These are phyloP conservation scores for Electrona antarctica DNA, from an alignment of 2,113 vertebrate genomes.

Conservation along the genomic window DNA sequence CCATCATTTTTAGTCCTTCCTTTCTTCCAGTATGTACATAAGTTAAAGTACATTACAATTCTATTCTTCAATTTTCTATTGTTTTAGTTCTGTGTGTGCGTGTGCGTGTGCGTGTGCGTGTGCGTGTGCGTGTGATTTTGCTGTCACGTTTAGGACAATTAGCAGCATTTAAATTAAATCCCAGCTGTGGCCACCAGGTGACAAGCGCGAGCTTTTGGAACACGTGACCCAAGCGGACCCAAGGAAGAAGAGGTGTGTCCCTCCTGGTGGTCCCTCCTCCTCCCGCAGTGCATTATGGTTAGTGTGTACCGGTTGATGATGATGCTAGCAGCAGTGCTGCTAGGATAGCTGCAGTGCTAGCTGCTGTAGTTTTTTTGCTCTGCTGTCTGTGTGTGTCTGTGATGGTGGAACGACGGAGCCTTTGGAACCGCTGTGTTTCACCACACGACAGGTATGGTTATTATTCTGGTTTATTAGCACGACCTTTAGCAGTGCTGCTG, in stretches of 20 bases:
- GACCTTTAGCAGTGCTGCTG: background rate
- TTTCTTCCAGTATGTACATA: too few relatives aligned
- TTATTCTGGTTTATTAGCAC: too few relatives aligned
- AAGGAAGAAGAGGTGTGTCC: background rate
- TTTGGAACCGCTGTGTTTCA: conserved; percentile 52
- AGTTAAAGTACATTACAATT: too few relatives aligned
- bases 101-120: too few relatives aligned
- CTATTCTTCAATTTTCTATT: too few relatives aligned
- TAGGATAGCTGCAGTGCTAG: background rate
- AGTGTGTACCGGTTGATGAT: conserved; percentile 19
- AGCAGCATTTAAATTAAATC: too few relatives aligned
- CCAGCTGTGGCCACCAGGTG: conserved; percentile 15
- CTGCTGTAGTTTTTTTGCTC: conserved; percentile 2
- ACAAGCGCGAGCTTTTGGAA: conserved; percentile 18
- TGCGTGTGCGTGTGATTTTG: too few relatives aligned
- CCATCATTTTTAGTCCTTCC: too few relatives aligned
- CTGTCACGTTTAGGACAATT: too few relatives aligned
- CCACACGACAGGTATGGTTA: conserved; percentile 64
- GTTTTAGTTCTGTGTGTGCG: too few relatives aligned
- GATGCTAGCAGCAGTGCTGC: too few relatives aligned
- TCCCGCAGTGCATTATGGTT: conserved; percentile 64
- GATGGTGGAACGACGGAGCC: conserved; percentile 57
- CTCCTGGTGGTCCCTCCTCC: background rate
- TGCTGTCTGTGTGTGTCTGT: conserved; percentile 35
- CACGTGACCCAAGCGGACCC: background rate